phyloP scores from a whole-genome alignment of 2,888 invertebrate species.

The Drosophila ezoana region DNA sequence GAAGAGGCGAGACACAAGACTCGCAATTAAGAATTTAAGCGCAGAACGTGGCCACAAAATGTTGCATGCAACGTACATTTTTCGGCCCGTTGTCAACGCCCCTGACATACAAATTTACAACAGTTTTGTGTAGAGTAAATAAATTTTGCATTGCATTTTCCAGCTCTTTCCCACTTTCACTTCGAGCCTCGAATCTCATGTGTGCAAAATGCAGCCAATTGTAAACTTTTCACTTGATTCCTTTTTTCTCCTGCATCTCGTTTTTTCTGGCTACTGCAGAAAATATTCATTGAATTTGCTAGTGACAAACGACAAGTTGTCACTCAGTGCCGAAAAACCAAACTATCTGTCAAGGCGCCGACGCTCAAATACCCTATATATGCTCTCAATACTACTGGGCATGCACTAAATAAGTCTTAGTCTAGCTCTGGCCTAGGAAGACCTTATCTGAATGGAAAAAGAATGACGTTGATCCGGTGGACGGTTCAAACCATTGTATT shows the following conservation, averaged over 20 bases:
- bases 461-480: too few relatives aligned
- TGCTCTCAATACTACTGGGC: too few relatives aligned
- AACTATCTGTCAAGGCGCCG: not conserved
- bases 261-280: slow-evolving; percentile 28
- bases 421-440: too few relatives aligned
- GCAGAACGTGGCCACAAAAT: slow-evolving; percentile 51
- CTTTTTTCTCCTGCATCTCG: slow-evolving; percentile 8
- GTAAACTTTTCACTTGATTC: slow-evolving; percentile 45
- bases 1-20: not conserved
- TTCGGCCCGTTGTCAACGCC: slow-evolving; percentile 59
- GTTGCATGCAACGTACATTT: slow-evolving; percentile 24
- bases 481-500: too few relatives aligned
- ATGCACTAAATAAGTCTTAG: too few relatives aligned
- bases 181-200: slow-evolving; percentile 46
- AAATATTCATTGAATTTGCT: slow-evolving; percentile 80
- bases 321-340: slow-evolving; percentile 43
- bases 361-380: slow-evolving; percentile 19
- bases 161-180: slow-evolving; percentile 45
- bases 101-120: slow-evolving; percentile 42
- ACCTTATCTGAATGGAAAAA: too few relatives aligned
- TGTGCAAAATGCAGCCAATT: slow-evolving; percentile 63
- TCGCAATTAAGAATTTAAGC: slow-evolving; percentile 74
- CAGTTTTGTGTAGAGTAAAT: slow-evolving; percentile 32
- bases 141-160: slow-evolving; percentile 48
- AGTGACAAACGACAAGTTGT: slow-evolving; percentile 74